phyloP scores from a whole-genome alignment of 2,113 vertebrate genomes.

The Podarcis cretensis region DNA sequence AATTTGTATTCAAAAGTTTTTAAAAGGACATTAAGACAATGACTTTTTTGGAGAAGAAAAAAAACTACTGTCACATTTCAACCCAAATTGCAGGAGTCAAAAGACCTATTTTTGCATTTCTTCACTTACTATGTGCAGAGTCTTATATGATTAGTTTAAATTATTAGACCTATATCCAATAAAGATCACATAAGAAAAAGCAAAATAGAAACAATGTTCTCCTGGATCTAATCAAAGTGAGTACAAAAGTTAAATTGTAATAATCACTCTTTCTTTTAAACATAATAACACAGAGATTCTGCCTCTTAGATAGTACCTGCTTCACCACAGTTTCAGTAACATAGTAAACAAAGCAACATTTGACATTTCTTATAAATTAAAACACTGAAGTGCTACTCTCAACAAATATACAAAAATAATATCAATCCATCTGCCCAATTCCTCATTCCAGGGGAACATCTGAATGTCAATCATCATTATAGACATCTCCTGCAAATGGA shows the following conservation, averaged over 20 bases:
- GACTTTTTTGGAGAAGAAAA: constrained; percentile 4
- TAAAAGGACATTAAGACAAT: constrained; percentile 50
- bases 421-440: constrained; percentile 76
- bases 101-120: constrained; percentile 15
- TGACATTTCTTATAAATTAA: constrained; percentile 80
- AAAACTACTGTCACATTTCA: constrained; percentile 41
- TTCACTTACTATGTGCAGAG: constrained; percentile 37
- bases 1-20: constrained; percentile 22
- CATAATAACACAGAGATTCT: constrained; percentile 73
- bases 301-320: constrained; percentile 70
- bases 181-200: constrained; percentile 64
- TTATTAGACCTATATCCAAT: constrained; percentile 54
- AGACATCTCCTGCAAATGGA: constrained; percentile 88
- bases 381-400: constrained; percentile 77
- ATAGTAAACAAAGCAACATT: constrained; percentile 80
- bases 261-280: constrained; percentile 68
- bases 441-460: constrained; percentile 63
- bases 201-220: constrained; percentile 37
- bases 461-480: constrained; percentile 85
- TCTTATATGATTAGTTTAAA: constrained; percentile 48
- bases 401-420: constrained; percentile 90
- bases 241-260: constrained; percentile 77
- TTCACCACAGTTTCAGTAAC: constrained; percentile 75
- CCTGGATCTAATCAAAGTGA: constrained; percentile 71
- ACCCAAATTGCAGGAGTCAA: not conserved